Base-by-base conservation (phyloP, 2,797 vertebrate species). In the Microctenopoma lineatum region DNA sequence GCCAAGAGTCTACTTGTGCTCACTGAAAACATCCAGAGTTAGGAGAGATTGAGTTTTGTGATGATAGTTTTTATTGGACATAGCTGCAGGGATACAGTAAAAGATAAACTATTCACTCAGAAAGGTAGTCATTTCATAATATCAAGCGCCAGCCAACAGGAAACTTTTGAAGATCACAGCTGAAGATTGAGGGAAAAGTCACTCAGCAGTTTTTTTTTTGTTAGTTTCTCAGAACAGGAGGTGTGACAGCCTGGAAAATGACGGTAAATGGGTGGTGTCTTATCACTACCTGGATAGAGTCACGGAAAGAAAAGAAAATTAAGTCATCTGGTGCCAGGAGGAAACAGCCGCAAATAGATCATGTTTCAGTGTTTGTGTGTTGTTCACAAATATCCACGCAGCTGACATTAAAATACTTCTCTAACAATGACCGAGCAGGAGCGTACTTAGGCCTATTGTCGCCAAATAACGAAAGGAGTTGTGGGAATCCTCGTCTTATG, bases 181-280 rank as follows among this genome's bases (percentile, higher is more conserved):
- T 68, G 59, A 7, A 72, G 64, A 56, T 47, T 29, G 32, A 75
- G 46, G 4, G 10, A 11, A 45, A 64, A 66, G 34, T 6, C 4
- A 3, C 34, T 54, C 52, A 38, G 52, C 42, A 36, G 29, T 42
- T 32, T 32, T 41, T 32, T 41, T 47, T 48, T 11, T 52, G 16
- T 65, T 47, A 1, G 26, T 60, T 77, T 78, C 69, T 81, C 39
- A 80, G 76, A 89, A 73, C 51, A 89, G 89, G 89, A 89, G 86
- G 45, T 76, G 48, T 84, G 39, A 42, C 29, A 45, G 36, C 57
- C 72, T 70, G 55, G 61, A 73, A 68, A 18, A 3, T 87, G 81
- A 70, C 74, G 38, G 87, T 87, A 90, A 91, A 64, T 60, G 76
- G 80, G 83, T 16, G 83, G 73, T 7, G 56, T 74, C 65, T 80